Base-by-base conservation (phyloP, 2,113 vertebrate genomes). In the Cheilinus undulatus region DNA sequence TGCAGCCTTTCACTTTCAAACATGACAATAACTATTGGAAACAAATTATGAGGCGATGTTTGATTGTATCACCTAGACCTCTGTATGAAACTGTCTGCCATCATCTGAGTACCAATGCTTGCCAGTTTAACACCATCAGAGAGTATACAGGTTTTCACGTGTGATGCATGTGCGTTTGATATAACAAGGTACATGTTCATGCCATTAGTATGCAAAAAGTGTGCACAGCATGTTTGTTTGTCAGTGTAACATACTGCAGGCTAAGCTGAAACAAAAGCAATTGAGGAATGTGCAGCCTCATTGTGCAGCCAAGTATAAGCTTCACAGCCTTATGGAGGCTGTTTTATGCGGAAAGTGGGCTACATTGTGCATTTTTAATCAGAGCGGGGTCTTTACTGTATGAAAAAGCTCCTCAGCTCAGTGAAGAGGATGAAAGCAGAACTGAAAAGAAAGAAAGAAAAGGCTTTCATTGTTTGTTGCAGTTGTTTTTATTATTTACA, bases 291-390 rank as follows among this genome's bases (percentile, higher is more conserved):
- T 27, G 59, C 57, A 38, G 69, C 19, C 70, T 68, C 56, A 52
- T 52, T 60, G 63, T 64, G 63, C 46, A 56, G 54, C 30, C 4
- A 32, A 53, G 27, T 46, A 42, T 45, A 43, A 68, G 53, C 40
- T 28, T 3, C 1, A n/a, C 28, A 38, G 49, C 30, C 40, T 68
- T 26, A 43, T 42, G 42, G 54, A 85, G 48, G 32, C 73, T 15
- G 72, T 65, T 67, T 85, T 59, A 64, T 22, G 56, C 60, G 27
- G 42, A 63, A 86, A 86, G 83, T 84, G 66, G 78, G 73, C 65
- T 79, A 42, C 53, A 27, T 70, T 8, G 26, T 75, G 69, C 72
- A 86, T 79, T 36, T 74, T 65, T 74, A 86, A 84, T 82, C 49
- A 82, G 63, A 74, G 46, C 34, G 38, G 53, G 32, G 42, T 48